These are phyloP conservation scores for Scomberomorus guttatus DNA, from an alignment of 2,797 vertebrate genomes.

Conservation along the genomic window DNA sequence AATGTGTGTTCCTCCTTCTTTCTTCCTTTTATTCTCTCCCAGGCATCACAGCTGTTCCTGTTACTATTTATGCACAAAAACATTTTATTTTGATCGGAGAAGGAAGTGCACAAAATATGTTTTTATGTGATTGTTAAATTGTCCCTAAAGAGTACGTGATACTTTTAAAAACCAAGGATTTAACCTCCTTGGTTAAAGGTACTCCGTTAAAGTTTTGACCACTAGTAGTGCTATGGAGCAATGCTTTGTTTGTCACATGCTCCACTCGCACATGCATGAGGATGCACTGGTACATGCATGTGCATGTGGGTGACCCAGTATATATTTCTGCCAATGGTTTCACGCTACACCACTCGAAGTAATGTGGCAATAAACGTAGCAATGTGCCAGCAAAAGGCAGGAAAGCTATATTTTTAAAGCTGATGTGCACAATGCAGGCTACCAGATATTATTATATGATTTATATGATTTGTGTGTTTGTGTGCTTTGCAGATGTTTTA, in stretches of 20 bases:
- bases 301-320: not conserved
- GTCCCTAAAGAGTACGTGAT: too few relatives aligned
- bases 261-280: not conserved
- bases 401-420: not conserved
- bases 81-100: not conserved
- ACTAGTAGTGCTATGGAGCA: not conserved
- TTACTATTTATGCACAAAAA: not conserved
- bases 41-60: not conserved
- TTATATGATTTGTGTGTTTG: not conserved
- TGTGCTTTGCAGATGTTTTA: not conserved
- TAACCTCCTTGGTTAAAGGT: not conserved
- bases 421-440: not conserved
- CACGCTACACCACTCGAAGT: not conserved
- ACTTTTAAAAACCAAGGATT: not conserved
- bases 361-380: too few relatives aligned
- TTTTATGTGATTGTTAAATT: not conserved
- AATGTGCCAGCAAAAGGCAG: too few relatives aligned
- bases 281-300: not conserved
- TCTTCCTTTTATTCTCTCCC: not conserved
- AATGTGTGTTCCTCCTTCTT: constrained; percentile 13
- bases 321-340: not conserved
- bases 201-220: not conserved
- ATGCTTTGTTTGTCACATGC: not conserved
- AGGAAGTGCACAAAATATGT: not conserved
- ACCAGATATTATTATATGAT: not conserved